Evolutionary conservation across 1,140 invertebrate genomes (phyloP), one percentile per base, ranked within the genome.

Genomic region (Drosophila fuyamai): DNA sequence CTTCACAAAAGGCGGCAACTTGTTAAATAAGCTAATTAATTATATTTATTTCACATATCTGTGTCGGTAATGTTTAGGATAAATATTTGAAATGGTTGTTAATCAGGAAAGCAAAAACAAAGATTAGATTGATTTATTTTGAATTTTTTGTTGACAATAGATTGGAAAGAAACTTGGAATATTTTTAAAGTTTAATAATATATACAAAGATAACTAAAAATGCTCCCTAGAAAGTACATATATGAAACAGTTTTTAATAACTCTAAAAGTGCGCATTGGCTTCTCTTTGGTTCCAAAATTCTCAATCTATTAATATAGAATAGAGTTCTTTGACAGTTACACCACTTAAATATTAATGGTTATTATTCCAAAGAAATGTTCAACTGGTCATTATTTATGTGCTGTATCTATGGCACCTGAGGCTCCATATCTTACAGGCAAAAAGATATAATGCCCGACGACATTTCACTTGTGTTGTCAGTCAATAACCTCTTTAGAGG

Each of bases 21-120:
- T 75, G 70, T 75, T 75, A 63, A 75, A 35, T 74, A 75, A 56
- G 58, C 58, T 63, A 74, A 75, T 75, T 58, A 57, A 58, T 48
- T 36, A 36, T 48, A 71, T 50, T 66, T 66, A 66, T 29, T 65
- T 68, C 35, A 35, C 60, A 46, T 47, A 16, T 5, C 1, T 7
- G 7, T 16, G 40, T 36, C 12, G 23, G 4, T 61, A 47, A 46
- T 65, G 12, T 10, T n/a, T 47, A 1, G 2, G 14, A 10, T 61
- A 46, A 60, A 65, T 43, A 47, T 27, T 14, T 2, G 38, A 14
- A 48, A 7, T 29, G 13, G 9, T 43, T 27, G 12, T n/a, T 3
- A 51, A 10, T 1, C 14, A 43, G 8, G 5, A 14, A 48, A 66
- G 8, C 18, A 32, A 63, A 66, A 66, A 5, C 29, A 7, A 7